These are phyloP conservation scores for Apocrypta bakeri DNA, from an alignment of 1,140 invertebrate species.

Conservation along the genomic window DNA sequence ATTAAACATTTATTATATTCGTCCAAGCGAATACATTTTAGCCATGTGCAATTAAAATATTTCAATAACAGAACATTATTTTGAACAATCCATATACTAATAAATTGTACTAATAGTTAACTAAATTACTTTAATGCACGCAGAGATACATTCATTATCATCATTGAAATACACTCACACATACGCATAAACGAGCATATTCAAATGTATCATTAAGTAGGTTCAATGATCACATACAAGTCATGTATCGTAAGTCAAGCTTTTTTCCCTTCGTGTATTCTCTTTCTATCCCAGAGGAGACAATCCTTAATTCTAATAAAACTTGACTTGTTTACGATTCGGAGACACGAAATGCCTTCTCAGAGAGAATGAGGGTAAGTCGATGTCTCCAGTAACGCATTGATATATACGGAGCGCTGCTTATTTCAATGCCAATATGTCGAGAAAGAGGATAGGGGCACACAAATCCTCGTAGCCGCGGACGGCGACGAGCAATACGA, in stretches of 20 bases:
- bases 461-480: not conserved
- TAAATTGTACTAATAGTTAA: too few species aligned
- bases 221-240: not conserved
- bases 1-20: too few species aligned
- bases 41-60: too few species aligned
- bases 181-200: not conserved
- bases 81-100: too few species aligned
- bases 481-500: not conserved
- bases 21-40: too few species aligned
- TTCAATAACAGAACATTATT: too few species aligned
- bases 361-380: constrained; percentile 33
- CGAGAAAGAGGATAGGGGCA: constrained; percentile 38
- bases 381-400: constrained; percentile 3
- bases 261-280: not conserved
- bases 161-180: too few species aligned
- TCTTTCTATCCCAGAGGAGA: not conserved
- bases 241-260: constrained; percentile 31
- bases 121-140: too few species aligned
- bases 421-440: constrained; percentile 40
- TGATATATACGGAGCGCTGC: constrained; percentile 27
- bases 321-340: constrained; percentile 43
- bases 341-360: constrained; percentile 21
- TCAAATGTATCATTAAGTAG: constrained; percentile 29
- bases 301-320: constrained; percentile 40
- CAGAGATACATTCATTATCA: too few species aligned